A percentile compares a stretch with the other conserved stretches of the same genome.
Conservation (phyloP, 1,140 invertebrate genomes). For the Acyrthosiphon pisum region DNA sequence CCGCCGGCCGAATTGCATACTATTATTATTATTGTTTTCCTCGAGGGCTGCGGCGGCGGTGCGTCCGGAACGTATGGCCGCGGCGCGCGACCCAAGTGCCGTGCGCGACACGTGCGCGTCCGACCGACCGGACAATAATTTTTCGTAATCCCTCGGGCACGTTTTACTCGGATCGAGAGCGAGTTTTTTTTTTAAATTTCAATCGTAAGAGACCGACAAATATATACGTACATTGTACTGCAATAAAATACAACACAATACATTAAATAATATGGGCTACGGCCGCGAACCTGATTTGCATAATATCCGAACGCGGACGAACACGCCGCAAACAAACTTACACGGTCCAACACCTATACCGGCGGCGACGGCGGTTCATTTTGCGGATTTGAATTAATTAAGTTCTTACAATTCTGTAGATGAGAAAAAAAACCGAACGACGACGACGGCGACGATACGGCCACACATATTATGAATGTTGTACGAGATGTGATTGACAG, state of each 20-base stretch:
- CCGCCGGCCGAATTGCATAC: neutral
- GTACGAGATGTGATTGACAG: conserved; percentile 26
- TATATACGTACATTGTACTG: neutral
- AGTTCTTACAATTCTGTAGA: neutral
- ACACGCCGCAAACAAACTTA: neutral
- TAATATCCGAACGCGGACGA: neutral
- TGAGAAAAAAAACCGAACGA: neutral
- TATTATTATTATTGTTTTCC: conserved; percentile 26
- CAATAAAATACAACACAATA: neutral
- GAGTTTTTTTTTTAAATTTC: neutral
- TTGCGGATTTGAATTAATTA: conserved; percentile 51
- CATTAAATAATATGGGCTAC: neutral
- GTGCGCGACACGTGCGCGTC: neutral
- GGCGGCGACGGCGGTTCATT: neutral
- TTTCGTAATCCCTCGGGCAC: conserved; percentile 36
- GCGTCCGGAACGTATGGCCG: neutral
- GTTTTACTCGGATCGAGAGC: neutral
- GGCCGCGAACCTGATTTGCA: neutral
- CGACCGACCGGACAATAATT: conserved; percentile 17
- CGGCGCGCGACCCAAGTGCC: neutral
- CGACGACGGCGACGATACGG: neutral
- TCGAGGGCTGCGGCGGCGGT: conserved; percentile 4
- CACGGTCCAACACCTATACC: conserved; percentile 5
- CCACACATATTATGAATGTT: neutral
- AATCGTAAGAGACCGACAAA: neutral